Evolutionary conservation across 2,113 vertebrate species (phyloP).

Genomic region (Parus major): DNA sequence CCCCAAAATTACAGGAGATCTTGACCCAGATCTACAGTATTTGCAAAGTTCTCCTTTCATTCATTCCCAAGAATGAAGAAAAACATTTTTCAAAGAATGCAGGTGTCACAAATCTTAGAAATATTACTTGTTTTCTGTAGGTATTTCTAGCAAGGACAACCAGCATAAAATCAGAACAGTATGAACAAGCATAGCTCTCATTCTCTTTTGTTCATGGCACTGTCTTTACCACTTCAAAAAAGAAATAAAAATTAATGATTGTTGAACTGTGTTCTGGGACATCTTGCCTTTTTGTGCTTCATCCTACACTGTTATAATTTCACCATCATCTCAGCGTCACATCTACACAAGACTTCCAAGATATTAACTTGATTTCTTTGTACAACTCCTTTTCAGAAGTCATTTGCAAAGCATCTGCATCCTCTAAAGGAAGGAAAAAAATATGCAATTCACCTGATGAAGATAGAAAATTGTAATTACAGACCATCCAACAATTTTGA

Average conservation of each 20-base stretch:
- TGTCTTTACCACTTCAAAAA: not conserved
- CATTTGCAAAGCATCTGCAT: slow-evolving; percentile 10
- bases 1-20: not conserved
- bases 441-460: slow-evolving; percentile 31
- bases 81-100: not conserved
- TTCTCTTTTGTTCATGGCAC: not conserved
- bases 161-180: not conserved
- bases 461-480: slow-evolving; percentile 45
- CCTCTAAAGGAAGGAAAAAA: slow-evolving; percentile 6
- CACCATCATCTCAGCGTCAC: not conserved
- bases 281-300: not conserved
- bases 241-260: not conserved
- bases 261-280: not conserved
- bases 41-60: not conserved
- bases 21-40: not conserved
- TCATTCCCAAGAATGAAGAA: not conserved
- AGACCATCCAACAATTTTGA: slow-evolving; percentile 40
- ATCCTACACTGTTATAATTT: not conserved
- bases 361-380: slow-evolving; percentile 30
- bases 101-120: not conserved
- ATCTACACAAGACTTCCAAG: not conserved
- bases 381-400: slow-evolving; percentile 20
- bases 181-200: not conserved
- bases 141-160: not conserved
- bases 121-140: not conserved